Evolutionary conservation across 2,797 vertebrate genomes (phyloP).

Genomic region (Karalla daura): DNA sequence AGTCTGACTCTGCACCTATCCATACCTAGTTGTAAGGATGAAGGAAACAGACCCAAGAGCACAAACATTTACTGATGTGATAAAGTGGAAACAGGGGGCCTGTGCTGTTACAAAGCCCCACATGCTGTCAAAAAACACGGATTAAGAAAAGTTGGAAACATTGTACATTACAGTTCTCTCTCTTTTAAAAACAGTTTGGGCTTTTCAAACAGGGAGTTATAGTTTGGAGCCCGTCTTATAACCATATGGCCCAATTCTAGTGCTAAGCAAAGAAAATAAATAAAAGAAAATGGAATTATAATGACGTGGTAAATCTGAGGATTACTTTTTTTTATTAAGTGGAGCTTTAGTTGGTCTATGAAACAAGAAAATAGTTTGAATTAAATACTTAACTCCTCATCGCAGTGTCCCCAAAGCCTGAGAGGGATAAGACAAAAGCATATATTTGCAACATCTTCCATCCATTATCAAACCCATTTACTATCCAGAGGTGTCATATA

Average conservation of each 20-base stretch:
- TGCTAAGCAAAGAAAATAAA: too few species aligned
- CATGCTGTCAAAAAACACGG: conserved; percentile 16
- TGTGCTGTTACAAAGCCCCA: conserved; percentile 3
- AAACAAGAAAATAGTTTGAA: background rate
- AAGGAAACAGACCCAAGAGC: conserved; percentile 24
- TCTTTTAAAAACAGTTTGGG: background rate
- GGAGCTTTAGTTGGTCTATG: background rate
- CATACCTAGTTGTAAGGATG: too few species aligned
- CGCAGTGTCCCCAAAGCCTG: background rate
- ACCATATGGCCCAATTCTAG: background rate
- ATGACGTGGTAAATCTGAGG: background rate
- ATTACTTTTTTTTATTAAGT: background rate
- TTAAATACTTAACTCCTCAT: background rate
- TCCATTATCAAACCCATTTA: too few species aligned
- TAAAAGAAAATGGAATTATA: too few species aligned
- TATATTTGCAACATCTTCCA: too few species aligned
- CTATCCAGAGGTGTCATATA: too few species aligned
- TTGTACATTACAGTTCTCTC: conserved; percentile 12
- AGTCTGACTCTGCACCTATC: too few species aligned
- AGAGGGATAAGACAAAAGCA: background rate
- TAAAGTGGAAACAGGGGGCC: conserved; percentile 35
- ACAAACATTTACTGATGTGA: conserved; percentile 59
- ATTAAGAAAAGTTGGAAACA: conserved; percentile 39
- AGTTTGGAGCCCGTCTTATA: background rate
- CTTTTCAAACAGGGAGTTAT: too few species aligned